A percentile compares a stretch with the other conserved stretches of the same genome.
These are phyloP conservation scores for Thymelicus lineola DNA, from an alignment of 2,888 invertebrate genomes.

Conservation along the genomic window DNA sequence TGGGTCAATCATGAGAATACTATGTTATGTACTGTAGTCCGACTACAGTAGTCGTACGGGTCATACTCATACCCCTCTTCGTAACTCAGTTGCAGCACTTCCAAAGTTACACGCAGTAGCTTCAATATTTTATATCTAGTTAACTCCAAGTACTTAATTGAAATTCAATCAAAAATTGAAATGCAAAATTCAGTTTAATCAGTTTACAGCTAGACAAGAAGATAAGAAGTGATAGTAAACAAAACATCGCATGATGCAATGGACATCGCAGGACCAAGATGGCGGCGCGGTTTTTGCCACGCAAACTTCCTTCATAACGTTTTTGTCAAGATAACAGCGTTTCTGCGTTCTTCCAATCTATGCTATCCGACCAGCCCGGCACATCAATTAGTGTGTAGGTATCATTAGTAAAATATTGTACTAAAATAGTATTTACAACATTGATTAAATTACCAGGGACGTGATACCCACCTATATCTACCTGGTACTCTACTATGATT, in stretches of 20 bases:
- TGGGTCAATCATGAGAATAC: too few relatives aligned
- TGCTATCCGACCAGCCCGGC: conserved; percentile 30
- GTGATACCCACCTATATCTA: too few relatives aligned
- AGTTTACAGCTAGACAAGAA: conserved; percentile 17
- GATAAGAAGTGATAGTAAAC: conserved; percentile 8
- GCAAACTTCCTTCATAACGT: conserved; percentile 57
- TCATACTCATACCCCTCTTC: too few relatives aligned
- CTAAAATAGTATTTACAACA: too few relatives aligned
- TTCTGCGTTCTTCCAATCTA: conserved; percentile 34
- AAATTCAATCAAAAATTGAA: conserved; percentile 14
- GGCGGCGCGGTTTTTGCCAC: conserved; percentile 51
- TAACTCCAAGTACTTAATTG: neutral
- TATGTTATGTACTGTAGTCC: too few relatives aligned
- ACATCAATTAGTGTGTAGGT: conserved; percentile 51
- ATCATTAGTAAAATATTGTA: conserved; percentile 41
- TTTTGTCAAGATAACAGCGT: conserved; percentile 46
- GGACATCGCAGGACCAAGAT: conserved; percentile 44
- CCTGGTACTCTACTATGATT: too few relatives aligned
- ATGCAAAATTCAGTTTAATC: conserved; percentile 14
- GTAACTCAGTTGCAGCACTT: too few relatives aligned
- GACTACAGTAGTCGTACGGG: too few relatives aligned
- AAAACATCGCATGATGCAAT: conserved; percentile 27
- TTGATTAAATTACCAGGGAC: too few relatives aligned
- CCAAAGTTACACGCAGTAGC: too few relatives aligned
- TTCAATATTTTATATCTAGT: neutral